Evolutionary conservation across 92 coral and sea anemone species (phyloP).

Genomic region (Palythoa heliodiscus): DNA sequence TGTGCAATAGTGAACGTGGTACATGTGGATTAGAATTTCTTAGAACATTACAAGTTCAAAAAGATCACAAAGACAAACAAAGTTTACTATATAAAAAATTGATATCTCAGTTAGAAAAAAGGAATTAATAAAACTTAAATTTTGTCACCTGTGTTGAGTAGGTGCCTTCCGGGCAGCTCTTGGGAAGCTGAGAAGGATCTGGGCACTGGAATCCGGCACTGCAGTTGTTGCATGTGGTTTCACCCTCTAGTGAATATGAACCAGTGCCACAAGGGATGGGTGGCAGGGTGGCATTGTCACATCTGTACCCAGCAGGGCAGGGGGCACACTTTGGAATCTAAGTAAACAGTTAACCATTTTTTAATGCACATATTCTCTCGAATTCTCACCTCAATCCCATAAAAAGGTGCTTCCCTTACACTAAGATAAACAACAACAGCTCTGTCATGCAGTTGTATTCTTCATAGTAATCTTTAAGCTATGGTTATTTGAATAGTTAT

Average conservation of each 20-base stretch:
- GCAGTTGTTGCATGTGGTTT: slow-evolving; percentile 74
- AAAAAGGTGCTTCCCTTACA: too few relatives aligned
- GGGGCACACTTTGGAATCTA: slow-evolving; percentile 86
- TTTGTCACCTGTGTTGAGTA: slow-evolving; percentile 70
- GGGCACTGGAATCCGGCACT: slow-evolving; percentile 87
- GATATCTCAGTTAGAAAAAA: background rate
- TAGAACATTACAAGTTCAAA: too few relatives aligned
- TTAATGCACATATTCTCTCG: background rate
- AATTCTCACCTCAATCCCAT: too few relatives aligned
- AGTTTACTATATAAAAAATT: too few relatives aligned
- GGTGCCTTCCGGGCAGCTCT: slow-evolving; percentile 79
- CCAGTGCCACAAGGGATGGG: slow-evolving; percentile 91
- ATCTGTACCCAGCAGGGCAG: slow-evolving; percentile 96
- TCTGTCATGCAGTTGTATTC: too few relatives aligned
- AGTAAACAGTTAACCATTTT: background rate
- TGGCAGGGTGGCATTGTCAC: slow-evolving; percentile 85
- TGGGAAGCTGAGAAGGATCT: slow-evolving; percentile 84
- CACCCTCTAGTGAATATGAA: slow-evolving; percentile 75
- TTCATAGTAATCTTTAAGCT: too few relatives aligned
- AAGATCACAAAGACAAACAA: too few relatives aligned
- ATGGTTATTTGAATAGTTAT: too few relatives aligned
- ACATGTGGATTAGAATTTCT: too few relatives aligned
- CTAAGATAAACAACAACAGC: too few relatives aligned
- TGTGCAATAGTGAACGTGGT: too few relatives aligned
- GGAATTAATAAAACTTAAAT: background rate